Percentiles rank a stretch among this genome's conserved stretches.
These are phyloP conservation scores for Shargacucullia verbasci DNA, from an alignment of 2,888 invertebrate species.

Conservation along the genomic window DNA sequence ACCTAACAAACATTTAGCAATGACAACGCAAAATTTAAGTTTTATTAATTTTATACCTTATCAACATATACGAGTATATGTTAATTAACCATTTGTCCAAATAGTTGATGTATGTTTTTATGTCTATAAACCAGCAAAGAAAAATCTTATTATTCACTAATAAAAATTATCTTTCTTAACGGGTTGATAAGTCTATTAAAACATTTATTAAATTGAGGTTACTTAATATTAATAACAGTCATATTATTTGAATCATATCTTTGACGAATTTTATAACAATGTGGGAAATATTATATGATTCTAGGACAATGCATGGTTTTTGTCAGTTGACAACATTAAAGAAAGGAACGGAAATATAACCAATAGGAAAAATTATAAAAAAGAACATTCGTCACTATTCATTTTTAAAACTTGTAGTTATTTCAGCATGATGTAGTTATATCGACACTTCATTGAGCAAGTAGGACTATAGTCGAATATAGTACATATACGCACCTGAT, in stretches of 20 bases:
- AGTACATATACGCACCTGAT: too few species aligned
- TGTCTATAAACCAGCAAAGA: background rate
- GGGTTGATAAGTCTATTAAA: slow-evolving; percentile 1
- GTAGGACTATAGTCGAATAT: too few species aligned
- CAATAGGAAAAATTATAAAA: slow-evolving; percentile 9
- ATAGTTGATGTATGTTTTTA: slow-evolving; percentile 16
- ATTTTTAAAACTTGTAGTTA: slow-evolving; percentile 7
- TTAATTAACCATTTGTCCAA: slow-evolving; percentile 38
- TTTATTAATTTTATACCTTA: slow-evolving; percentile 14
- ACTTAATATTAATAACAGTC: background rate
- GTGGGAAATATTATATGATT: too few species aligned
- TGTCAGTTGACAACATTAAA: slow-evolving; percentile 14
- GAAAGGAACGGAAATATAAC: slow-evolving; percentile 8
- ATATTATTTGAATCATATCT: background rate
- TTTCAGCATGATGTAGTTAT: slow-evolving; percentile 19
- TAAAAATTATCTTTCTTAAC: slow-evolving; percentile 1
- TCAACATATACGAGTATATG: too few species aligned
- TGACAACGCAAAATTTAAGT: slow-evolving; percentile 36
- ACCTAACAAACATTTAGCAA: slow-evolving; percentile 14
- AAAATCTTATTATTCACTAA: slow-evolving; percentile 2
- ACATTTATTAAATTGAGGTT: slow-evolving; percentile 12
- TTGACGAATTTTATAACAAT: too few species aligned
- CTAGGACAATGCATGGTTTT: background rate
- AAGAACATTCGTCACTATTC: slow-evolving; percentile 3
- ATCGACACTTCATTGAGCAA: too few species aligned